Evolutionary conservation across 2,888 invertebrate genomes (phyloP), one percentile per base, ranked within the genome.

Genomic region (Tipula vernalis): DNA sequence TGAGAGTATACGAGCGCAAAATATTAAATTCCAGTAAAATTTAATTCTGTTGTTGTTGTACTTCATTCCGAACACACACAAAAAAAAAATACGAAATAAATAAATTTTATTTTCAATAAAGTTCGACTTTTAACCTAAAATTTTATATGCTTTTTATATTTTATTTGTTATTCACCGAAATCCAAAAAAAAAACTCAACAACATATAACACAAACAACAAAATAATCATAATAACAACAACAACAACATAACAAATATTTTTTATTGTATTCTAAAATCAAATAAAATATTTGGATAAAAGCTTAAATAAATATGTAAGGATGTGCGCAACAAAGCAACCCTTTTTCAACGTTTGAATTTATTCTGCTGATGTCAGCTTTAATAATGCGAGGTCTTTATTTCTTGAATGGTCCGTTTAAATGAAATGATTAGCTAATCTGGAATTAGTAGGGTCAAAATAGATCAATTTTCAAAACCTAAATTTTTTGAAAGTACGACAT

Each of bases 211-310:
- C 44, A 8, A 51, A 51, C 28, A 51, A 51, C 51, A 51, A 51
- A 51, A 51, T 51, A 51, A 10, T 10, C 51, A 51, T 51, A 51
- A 51, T 5, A n/a, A 47, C 8, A 51, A 51, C 5, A 51, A 57
- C 51, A 44, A 44, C 44, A 44, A 44, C 44, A 57, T 57, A 57
- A 18, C 51, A 57, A 39, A 39, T 6, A 39, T 39, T 39, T 57
- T 71, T 83, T 86, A 71, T 85, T 86, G 41, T 71, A 84, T 84
- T 85, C 15, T 44, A 87, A 39, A 85, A 87, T 39, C 87, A 44
- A 86, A 44, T 51, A 86, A 41, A 41, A 83, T 28, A 85, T 86
- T 71, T 71, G 71, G 71, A 71, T 71, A 28, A 71, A 71, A 28
- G 71, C 71, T 71, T 57, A 57, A 51, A 51, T 84, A n/a, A 1